Evolutionary conservation across 2,797 vertebrate species (phyloP), one percentile per base, ranked within the genome.

Genomic region (Etheostoma perlongum): DNA sequence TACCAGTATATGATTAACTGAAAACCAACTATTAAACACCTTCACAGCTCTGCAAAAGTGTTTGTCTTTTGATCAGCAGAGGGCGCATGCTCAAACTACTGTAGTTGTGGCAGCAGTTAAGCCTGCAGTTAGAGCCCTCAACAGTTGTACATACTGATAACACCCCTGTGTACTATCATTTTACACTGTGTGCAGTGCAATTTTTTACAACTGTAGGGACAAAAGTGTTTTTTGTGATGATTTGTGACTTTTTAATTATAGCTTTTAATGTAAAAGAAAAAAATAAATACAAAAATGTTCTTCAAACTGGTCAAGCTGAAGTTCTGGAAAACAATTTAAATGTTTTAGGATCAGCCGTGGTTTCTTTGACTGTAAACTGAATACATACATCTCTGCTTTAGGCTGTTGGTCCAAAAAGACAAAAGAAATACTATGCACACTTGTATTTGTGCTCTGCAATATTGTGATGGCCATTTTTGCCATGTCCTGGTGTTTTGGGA

Each of bases 81-180:
- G 78, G 79, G 72, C 46, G n/a, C 63, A 9, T 18, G 33, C 53
- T 19, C 23, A n/a, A 15, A 6, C 54, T 1, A 3, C 21, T 23
- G 55, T 11, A n/a, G 18, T 1, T 11, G 42, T 4, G 47, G 63
- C 27, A 53, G 11, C 14, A 58, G 19, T 18, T 6, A 1, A 44
- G 18, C 19, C 76, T 76, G 47, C 54, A 6, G 46, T 5, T 40
- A 23, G 72, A 67, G 7, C 15, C 5, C 15, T n/a, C 3, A 61
- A 44, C 66, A 66, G 70, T 40, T 59, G 49, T 54, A 33, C 66
- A 70, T 54, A 69, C 61, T 76, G 58, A 75, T 66, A 72, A 64
- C 57, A 46, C 6, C 30, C 5, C 27, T 5, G 1, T 44, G 15
- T 40, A 12, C 48, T 76, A 66, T 81, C 69, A 62, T 16, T 73